Conservation (phyloP, 2,113 vertebrate genomes). For the Nanorana parkeri region DNA sequence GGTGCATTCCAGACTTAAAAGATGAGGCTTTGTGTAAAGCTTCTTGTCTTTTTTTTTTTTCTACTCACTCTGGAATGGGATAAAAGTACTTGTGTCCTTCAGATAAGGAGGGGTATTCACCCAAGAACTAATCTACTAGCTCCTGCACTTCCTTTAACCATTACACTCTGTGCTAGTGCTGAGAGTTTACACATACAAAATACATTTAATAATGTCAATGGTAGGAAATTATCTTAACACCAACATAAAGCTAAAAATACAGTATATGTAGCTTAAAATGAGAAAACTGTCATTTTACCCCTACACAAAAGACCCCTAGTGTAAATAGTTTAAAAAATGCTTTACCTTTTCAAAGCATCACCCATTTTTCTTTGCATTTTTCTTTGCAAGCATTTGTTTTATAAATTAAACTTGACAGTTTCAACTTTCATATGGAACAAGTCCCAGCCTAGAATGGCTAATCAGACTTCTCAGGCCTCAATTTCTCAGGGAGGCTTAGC, state of each 20-base stretch:
- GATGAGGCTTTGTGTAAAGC: slow-evolving; percentile 76
- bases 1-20: slow-evolving; percentile 85
- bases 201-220: slow-evolving; percentile 79
- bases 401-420: no score
- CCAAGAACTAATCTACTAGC: slow-evolving; percentile 84
- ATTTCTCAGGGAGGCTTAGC: no score
- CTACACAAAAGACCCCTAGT: no score
- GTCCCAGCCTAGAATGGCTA: no score
- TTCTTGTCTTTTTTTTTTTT: slow-evolving; percentile 45
- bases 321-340: no score
- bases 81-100: slow-evolving; percentile 86
- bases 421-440: no score
- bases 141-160: slow-evolving; percentile 84
- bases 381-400: no score
- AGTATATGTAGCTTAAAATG: slow-evolving; percentile 83
- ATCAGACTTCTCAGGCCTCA: no score
- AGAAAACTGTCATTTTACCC: slow-evolving; percentile 6
- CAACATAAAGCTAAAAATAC: slow-evolving; percentile 79
- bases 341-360: no score
- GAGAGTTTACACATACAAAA: slow-evolving; percentile 81
- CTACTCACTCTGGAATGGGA: slow-evolving; percentile 76
- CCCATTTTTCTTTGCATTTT: no score
- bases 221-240: slow-evolving; percentile 72
- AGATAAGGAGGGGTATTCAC: slow-evolving; percentile 84
- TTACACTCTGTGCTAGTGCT: slow-evolving; percentile 59